A percentile compares a stretch with the other conserved stretches of the same genome.
Conservation (phyloP, 2,797 vertebrate species). For the Pseudopleuronectes americanus region DNA sequence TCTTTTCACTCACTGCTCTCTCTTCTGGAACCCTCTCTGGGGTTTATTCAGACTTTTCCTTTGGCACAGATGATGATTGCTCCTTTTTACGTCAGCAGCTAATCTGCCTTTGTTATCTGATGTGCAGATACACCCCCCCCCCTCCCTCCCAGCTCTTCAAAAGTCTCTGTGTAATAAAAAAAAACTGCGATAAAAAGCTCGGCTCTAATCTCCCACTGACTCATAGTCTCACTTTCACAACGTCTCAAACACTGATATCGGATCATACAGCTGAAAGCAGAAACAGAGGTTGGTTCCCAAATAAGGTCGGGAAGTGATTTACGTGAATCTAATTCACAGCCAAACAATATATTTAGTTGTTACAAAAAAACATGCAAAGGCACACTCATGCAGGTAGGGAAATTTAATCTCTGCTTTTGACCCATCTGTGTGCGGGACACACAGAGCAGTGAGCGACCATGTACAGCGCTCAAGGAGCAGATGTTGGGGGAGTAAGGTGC, state of each 20-base stretch:
- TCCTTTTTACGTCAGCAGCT: conserved; percentile 53
- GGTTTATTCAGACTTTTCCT: conserved; percentile 20
- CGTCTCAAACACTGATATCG: background rate
- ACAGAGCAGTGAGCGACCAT: too few species aligned
- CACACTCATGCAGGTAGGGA: too few species aligned
- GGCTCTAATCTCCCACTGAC: conserved; percentile 1
- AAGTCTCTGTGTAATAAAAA: background rate
- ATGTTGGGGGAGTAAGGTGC: too few species aligned
- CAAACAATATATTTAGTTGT: too few species aligned
- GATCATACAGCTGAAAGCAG: background rate
- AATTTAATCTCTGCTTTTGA: too few species aligned
- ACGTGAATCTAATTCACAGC: too few species aligned
- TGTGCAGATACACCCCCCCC: background rate
- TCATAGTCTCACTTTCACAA: conserved; percentile 12
- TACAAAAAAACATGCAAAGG: too few species aligned
- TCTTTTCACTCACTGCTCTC: conserved; percentile 38
- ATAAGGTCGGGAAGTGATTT: too few species aligned
- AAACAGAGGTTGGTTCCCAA: too few species aligned
- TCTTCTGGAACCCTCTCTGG: conserved; percentile 5
- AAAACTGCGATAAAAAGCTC: conserved; percentile 5
- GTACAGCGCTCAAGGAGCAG: too few species aligned
- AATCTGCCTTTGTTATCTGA: background rate
- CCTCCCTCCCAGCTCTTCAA: background rate
- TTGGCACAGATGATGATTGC: conserved; percentile 45
- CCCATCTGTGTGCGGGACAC: too few species aligned